Evolutionary conservation across 2,113 vertebrate species (phyloP).

Genomic region (Eulemur macaco): DNA sequence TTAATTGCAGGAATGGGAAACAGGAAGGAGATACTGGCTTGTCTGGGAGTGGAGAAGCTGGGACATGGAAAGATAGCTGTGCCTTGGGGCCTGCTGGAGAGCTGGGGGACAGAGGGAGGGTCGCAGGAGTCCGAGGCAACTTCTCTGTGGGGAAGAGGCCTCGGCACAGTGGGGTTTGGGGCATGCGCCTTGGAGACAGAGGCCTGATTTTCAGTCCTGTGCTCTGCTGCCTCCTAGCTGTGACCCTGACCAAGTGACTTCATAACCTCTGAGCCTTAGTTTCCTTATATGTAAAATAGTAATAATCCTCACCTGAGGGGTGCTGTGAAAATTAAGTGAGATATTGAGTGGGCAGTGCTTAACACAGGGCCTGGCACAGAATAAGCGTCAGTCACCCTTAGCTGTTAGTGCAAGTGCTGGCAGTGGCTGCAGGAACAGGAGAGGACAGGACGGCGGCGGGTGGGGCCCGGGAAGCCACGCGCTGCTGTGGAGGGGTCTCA

Average conservation of each 20-base stretch:
- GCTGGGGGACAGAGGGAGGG: background rate
- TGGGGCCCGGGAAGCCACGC: rapidly evolving
- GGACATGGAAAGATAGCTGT: background rate
- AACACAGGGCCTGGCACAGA: background rate
- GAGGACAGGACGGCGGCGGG: background rate
- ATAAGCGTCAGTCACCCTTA: background rate
- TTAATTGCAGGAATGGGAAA: background rate
- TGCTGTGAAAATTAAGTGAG: constrained; percentile 35
- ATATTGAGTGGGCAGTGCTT: background rate
- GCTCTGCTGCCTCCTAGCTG: background rate
- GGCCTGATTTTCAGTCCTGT: background rate
- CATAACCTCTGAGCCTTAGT: background rate
- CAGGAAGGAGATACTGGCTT: background rate
- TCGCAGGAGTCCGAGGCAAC: background rate
- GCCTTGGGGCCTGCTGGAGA: background rate
- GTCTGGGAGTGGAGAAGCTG: background rate
- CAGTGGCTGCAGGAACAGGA: background rate
- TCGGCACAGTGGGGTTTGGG: background rate
- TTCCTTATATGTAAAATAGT: background rate
- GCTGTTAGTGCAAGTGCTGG: background rate
- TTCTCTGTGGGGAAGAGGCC: background rate
- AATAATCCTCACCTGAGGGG: background rate
- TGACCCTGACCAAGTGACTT: constrained; percentile 11
- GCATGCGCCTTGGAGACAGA: background rate
- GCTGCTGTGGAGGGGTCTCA: background rate